Evolutionary conservation across 1,140 invertebrate species (phyloP), one percentile per base, ranked within the genome.

Genomic region (Papilio machaon): DNA sequence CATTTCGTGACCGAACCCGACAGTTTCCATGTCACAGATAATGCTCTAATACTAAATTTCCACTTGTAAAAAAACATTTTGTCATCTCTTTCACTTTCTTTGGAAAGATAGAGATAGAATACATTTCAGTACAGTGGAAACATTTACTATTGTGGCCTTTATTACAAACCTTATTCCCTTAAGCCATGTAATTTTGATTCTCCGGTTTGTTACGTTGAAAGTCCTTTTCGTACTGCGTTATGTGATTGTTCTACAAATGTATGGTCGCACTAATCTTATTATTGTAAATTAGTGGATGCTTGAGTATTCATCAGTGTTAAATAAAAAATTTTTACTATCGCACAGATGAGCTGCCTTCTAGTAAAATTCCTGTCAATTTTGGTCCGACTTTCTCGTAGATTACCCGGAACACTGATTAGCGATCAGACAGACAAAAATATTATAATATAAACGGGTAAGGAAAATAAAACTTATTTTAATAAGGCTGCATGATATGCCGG

Each of bases 101-200:
- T 19, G n/a, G 17, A 8, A 58, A 19, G n/a, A 58, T 9, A 19
- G n/a, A 58, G 54, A 58, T 58, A 58, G 54, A 58, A 58, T 58
- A 19, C 9, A 17, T 58, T 58, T 19, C 8, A 19, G 17, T 58
- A 58, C 17, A 58, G 8, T n/a, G n/a, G 17, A 58, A 58, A 15
- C 64, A 7, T 23, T 7, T 23, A 30, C 19, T 64, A 17, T 70
- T 38, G 30, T 15, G 17, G 23, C 6, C 13, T 70, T 35, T 70
- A 30, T 70, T 35, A 35, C 23, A 70, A 35, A 38, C 64, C 30
- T 30, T 70, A 70, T 70, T 70, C 13, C 64, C 64, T 70, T 52
- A 17, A 54, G 15, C 15, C 52, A 6, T 54, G n/a, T 17, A 5
- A 13, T 17, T 54, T 70, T 11, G 15, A 23, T 70, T 64, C 23